These are phyloP conservation scores for Eupithecia insigniata DNA, from an alignment of 2,888 invertebrate genomes.

Conservation along the genomic window DNA sequence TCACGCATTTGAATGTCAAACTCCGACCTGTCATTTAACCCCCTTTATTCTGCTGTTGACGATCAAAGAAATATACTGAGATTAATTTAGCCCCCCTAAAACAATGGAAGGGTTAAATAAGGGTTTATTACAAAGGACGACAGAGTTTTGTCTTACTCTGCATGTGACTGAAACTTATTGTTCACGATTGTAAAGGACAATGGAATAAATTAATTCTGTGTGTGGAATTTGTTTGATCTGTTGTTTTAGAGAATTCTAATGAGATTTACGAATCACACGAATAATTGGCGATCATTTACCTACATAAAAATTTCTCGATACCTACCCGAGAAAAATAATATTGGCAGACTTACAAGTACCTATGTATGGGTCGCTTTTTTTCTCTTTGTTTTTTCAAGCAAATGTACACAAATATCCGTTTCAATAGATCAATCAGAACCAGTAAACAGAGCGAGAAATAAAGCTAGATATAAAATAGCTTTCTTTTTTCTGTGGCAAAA, in stretches of 20 bases:
- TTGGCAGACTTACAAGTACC: too few relatives aligned
- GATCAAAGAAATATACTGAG: constrained; percentile 81
- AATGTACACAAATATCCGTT: constrained; percentile 24
- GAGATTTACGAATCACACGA: background rate
- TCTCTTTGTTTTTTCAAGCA: background rate
- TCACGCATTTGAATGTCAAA: constrained; percentile 69
- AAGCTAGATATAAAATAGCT: constrained; percentile 59
- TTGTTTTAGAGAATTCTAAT: constrained; percentile 35
- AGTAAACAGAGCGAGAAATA: constrained; percentile 52
- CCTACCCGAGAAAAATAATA: background rate
- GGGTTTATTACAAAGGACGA: constrained; percentile 62
- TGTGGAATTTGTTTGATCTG: constrained; percentile 48
- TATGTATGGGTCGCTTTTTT: background rate
- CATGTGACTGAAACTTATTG: constrained; percentile 80
- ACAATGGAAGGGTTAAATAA: constrained; percentile 73
- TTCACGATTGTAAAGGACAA: constrained; percentile 76
- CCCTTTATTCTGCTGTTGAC: constrained; percentile 70
- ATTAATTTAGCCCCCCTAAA: constrained; percentile 78
- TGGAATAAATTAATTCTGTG: constrained; percentile 70
- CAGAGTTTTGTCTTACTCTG: constrained; percentile 78
- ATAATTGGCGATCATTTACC: background rate
- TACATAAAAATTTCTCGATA: background rate
- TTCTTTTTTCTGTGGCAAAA: constrained; percentile 65
- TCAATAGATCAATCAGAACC: constrained; percentile 55
- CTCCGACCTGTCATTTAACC: constrained; percentile 63